Base-by-base conservation (phyloP, 92 coral and sea anemone species). In the Micromussa lordhowensis region DNA sequence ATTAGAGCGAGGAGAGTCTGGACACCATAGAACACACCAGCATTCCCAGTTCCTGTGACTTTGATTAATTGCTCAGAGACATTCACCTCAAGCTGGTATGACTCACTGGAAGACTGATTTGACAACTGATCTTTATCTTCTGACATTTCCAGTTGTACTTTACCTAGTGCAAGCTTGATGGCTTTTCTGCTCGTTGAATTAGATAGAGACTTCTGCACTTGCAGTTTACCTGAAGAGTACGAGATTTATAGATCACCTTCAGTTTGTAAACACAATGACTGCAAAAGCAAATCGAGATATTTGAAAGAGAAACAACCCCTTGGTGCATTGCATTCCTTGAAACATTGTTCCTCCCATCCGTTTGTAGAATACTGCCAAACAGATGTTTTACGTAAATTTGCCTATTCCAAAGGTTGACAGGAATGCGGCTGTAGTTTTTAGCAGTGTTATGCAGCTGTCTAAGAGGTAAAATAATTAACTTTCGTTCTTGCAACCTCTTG, bases 21-120 rank as follows among this genome's bases (percentile, higher is more conserved):
- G 68, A 93, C 81, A 24, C 96, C 99, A 86, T 96, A 93, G 88
- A 96, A 96, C 68, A 92, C 96, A 0, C 98, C 99, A 32, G 92
- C 68, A 13, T 75, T 78, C 70, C 86, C 74, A 24, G 79, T 68
- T 10, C 98, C 99, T 19, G 92, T 85, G 24, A 96, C 72, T 24
- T 51, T 88, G 38, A 96, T 84, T 66, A 26, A 80, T 61, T 85
- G 58, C 21, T 82, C 40, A 4, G 88, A 19, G 14, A 53, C 80
- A 72, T 90, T 76, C 36, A 96, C 84, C 28, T 87, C 74, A 26
- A 96, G 70, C 36, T 55, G 82, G 86, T 96, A 96, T 30, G 95
- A 90, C 64, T 96, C 99, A 29, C 90, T 90, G 40, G 94, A 93
- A 5, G 87, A 82, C 82, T 91, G 29, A 21, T 44, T 36, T 21